A percentile compares a stretch with the other conserved stretches of the same genome.
Conservation (phyloP, 2,888 invertebrate species). For the Lasioglossum lativentre region DNA sequence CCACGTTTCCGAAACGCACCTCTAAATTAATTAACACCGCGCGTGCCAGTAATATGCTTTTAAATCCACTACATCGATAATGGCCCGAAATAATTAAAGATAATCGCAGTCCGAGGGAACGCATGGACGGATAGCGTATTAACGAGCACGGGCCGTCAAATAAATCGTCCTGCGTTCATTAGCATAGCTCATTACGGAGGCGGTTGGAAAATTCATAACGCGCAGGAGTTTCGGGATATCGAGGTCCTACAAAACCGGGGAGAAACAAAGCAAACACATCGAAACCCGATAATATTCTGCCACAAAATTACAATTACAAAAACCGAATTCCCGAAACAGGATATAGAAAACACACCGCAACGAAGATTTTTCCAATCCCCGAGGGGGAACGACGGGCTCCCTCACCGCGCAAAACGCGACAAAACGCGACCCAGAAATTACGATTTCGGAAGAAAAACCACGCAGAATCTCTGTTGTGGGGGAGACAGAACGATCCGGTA, state of each 20-base stretch:
- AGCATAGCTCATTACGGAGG: background rate
- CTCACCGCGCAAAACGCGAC: background rate
- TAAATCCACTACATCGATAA: slow-evolving; percentile 13
- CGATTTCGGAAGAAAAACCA: background rate
- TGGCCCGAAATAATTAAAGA: slow-evolving; percentile 18
- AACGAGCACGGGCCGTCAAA: background rate
- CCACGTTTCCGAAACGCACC: background rate
- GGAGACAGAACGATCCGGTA: background rate
- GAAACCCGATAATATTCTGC: background rate
- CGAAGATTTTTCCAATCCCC: no score
- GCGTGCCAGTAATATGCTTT: slow-evolving; percentile 14
- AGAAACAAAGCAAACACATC: background rate
- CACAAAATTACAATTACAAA: background rate
- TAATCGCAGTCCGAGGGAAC: background rate
- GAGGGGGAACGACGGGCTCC: background rate
- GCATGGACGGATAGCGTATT: background rate
- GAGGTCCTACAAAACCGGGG: background rate
- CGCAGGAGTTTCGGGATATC: background rate
- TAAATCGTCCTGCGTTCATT: background rate
- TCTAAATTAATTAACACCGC: background rate
- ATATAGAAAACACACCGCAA: no score
- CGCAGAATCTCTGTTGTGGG: background rate
- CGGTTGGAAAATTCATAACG: background rate
- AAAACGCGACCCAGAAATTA: background rate
- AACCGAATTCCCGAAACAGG: no score